Base-by-base conservation (phyloP, 2,113 vertebrate genomes). In the Ceratotherium simum region DNA sequence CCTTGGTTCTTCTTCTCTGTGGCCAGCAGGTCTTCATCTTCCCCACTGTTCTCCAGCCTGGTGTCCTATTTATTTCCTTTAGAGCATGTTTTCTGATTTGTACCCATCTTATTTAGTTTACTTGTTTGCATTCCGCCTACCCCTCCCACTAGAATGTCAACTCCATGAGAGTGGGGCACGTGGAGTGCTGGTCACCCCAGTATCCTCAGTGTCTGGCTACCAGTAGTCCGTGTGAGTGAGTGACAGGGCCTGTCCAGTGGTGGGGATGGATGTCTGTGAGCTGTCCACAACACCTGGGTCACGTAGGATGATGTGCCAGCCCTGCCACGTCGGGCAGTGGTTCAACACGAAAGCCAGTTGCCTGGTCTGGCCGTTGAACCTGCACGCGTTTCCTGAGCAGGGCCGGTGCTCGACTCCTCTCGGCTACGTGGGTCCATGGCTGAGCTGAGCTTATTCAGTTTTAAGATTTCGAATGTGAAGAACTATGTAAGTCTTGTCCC, bases 371-470 rank as follows among this genome's bases (percentile, higher is more conserved):
- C 27, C 1, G 3, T 36, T 1, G 56, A 62, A 12, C n/a, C 51
- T 13, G 2, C 27, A 3, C 3, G 2, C 6, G 16, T 1, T 21
- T 51, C 78, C 25, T 83, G 21, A 56, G 42, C 60, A 16, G 8
- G 27, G 0, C 13, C 8, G 6, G 6, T 9, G 21, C 51, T 85
- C n/a, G 14, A 31, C 33, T 3, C 14, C 7, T 46, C 62, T 51
- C 0, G 0, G 42, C 76, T 23, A 0, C 25, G 0, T 3, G 13
- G 73, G 8, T 6, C n/a, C 42, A 2, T 3, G 39, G 62, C 20
- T 20, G 27, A 42, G 25, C 42, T 42, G 6, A 42, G 65, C 7
- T 25, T 67, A 20, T 29, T 86, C 6, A 33, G 10, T 46, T 56
- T 36, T 39, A 16, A 48, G 23, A 25, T 39, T 81, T 64, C 17